These are phyloP conservation scores for Scyliorhinus canicula DNA, from an alignment of 2,797 vertebrate genomes.

Conservation along the genomic window DNA sequence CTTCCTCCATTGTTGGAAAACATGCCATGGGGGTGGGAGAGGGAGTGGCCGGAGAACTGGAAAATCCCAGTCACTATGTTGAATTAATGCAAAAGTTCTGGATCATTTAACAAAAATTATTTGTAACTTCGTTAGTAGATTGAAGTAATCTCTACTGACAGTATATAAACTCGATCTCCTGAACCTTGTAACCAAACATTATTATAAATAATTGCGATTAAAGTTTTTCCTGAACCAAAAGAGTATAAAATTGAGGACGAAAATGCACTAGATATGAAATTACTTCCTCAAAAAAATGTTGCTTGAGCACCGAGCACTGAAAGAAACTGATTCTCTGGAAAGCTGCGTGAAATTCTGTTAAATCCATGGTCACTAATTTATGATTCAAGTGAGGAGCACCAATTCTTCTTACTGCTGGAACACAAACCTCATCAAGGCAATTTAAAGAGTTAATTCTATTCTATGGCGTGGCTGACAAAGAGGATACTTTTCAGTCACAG, in stretches of 20 bases:
- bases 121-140: neutral
- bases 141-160: conserved; percentile 3
- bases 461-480: too few species aligned
- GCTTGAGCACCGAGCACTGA: neutral
- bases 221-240: neutral
- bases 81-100: neutral
- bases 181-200: neutral
- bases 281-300: neutral
- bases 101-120: conserved; percentile 13
- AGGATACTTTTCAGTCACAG: neutral
- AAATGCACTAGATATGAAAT: too few species aligned
- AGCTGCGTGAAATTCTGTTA: neutral
- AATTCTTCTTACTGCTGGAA: neutral
- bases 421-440: neutral
- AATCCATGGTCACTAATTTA: neutral
- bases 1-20: too few species aligned
- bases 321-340: neutral
- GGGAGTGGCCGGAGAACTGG: too few species aligned
- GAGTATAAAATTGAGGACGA: neutral
- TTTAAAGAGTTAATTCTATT: neutral
- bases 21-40: too few species aligned
- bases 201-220: neutral
- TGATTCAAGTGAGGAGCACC: neutral
- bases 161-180: neutral
- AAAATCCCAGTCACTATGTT: neutral